A percentile compares a stretch with the other conserved stretches of the same genome.
These are phyloP conservation scores for Caradrina clavipalpis DNA, from an alignment of 2,888 invertebrate species.

Conservation along the genomic window DNA sequence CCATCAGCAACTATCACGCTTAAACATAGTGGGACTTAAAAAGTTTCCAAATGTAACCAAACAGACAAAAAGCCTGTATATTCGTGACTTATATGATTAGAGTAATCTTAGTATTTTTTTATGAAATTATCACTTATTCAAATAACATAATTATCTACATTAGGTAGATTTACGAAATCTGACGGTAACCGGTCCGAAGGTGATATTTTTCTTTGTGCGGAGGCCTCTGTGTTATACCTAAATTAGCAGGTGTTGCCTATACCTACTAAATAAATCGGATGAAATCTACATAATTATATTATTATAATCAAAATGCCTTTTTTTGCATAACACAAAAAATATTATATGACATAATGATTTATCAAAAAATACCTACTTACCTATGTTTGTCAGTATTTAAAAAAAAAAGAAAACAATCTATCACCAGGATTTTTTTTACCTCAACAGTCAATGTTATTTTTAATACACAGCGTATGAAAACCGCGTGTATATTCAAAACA, in stretches of 20 bases:
- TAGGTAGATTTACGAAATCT: slow-evolving; percentile 17
- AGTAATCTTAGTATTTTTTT: slow-evolving; percentile 31
- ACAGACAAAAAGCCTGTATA: slow-evolving; percentile 9
- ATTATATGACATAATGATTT: not conserved
- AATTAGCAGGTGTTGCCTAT: not conserved
- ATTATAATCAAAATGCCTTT: not conserved
- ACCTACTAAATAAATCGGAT: not conserved
- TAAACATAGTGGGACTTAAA: slow-evolving; percentile 20
- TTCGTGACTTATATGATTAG: slow-evolving; percentile 45
- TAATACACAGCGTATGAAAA: not conserved
- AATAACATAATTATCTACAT: slow-evolving; percentile 25
- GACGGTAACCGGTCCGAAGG: slow-evolving; percentile 24
- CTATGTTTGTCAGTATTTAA: too few relatives aligned
- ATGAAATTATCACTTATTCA: slow-evolving; percentile 40
- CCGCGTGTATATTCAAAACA: not conserved
- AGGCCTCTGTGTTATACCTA: slow-evolving; percentile 1
- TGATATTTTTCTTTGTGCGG: slow-evolving; percentile 12
- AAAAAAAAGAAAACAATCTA: too few relatives aligned
- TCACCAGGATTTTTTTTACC: too few relatives aligned
- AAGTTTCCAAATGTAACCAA: slow-evolving; percentile 1
- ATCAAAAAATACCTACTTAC: too few relatives aligned
- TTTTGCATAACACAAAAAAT: not conserved
- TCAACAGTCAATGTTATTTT: too few relatives aligned
- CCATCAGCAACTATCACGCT: slow-evolving; percentile 14
- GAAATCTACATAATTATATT: not conserved